phyloP scores from a whole-genome alignment of 2,888 invertebrate genomes.

The Nemurella pictetii region DNA sequence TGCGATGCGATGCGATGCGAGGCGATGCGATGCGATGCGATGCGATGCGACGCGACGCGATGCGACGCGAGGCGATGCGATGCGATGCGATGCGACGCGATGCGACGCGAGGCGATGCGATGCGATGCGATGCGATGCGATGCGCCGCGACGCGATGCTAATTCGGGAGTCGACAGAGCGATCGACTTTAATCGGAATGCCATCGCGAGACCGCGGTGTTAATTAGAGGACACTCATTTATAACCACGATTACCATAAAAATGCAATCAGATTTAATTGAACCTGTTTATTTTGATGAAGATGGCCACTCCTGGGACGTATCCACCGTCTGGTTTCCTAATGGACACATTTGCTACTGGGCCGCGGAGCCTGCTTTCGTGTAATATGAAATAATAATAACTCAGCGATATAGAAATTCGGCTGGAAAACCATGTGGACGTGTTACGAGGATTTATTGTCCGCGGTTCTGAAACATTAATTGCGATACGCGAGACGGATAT shows the following conservation, averaged over 20 bases:
- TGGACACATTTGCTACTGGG: not conserved
- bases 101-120: no score
- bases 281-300: constrained; percentile 19
- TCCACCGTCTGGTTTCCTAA: not conserved
- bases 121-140: no score
- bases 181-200: not conserved
- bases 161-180: not conserved
- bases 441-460: not conserved
- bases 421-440: not conserved
- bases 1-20: no score
- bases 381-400: not conserved
- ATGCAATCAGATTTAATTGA: constrained; percentile 17
- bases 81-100: no score
- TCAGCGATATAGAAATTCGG: not conserved
- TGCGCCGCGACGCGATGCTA: not conserved
- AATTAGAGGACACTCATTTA: not conserved
- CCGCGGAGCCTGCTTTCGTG: not conserved
- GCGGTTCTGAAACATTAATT: not conserved
- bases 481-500: not conserved
- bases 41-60: no score
- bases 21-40: no score
- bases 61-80: not conserved
- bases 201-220: not conserved
- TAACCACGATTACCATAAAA: constrained; percentile 1
- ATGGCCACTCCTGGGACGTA: constrained; percentile 3